Conservation (phyloP, 1,140 invertebrate genomes). For the Pachyrhynchus sulphureomaculatus region DNA sequence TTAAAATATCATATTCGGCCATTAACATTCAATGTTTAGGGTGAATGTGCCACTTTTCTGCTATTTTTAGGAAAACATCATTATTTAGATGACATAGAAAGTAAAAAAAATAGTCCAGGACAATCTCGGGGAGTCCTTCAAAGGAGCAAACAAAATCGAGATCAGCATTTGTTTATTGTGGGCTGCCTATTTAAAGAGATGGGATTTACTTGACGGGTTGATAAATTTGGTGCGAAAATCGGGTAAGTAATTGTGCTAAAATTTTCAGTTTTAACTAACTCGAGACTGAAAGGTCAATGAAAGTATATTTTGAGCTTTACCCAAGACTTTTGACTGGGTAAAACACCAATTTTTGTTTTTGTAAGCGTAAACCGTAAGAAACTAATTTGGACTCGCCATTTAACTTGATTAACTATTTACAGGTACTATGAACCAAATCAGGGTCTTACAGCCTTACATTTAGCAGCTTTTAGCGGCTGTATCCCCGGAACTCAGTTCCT, state of each 20-base stretch:
- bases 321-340: no score
- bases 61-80: conserved; percentile 56
- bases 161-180: conserved; percentile 69
- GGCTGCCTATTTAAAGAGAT: conserved; percentile 67
- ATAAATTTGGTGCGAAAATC: conserved; percentile 67
- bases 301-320: no score
- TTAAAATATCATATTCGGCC: no score
- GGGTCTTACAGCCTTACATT: conserved; percentile 69
- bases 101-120: conserved; percentile 61
- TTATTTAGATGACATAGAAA: conserved; percentile 70
- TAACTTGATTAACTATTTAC: neutral
- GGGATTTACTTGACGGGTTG: conserved; percentile 62
- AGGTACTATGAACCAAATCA: conserved; percentile 65
- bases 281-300: no score
- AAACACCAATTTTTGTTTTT: no score
- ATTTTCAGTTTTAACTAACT: no score
- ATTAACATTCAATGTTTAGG: no score
- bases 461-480: conserved; percentile 76
- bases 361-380: no score
- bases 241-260: conserved; percentile 10
- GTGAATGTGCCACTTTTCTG: no score
- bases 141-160: conserved; percentile 61
- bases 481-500: conserved; percentile 68
- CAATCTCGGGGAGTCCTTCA: conserved; percentile 54
- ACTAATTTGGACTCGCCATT: neutral